phyloP scores from a whole-genome alignment of 2,888 invertebrate species.

The Tetranychus truncatus region DNA sequence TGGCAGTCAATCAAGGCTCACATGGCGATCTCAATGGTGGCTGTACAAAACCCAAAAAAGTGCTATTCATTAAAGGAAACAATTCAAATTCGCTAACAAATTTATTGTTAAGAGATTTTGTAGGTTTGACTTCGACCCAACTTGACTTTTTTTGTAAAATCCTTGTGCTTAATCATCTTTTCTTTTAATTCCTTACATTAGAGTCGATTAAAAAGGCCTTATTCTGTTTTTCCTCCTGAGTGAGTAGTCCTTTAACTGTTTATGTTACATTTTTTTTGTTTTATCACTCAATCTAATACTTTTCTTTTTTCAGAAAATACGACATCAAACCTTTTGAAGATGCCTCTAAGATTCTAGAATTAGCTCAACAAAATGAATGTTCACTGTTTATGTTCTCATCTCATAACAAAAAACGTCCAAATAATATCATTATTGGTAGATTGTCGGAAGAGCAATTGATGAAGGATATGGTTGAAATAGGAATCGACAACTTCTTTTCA shows the following conservation, averaged over 20 bases:
- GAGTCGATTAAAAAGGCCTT: not conserved
- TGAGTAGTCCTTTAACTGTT: not conserved
- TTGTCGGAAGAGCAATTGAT: slow-evolving; percentile 71
- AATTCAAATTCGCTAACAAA: not conserved
- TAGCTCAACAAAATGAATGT: slow-evolving; percentile 55
- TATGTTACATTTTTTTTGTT: not conserved
- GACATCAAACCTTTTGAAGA: slow-evolving; percentile 85
- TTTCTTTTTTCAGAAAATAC: slow-evolving; percentile 44
- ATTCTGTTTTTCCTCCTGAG: not conserved
- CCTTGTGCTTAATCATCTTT: not conserved
- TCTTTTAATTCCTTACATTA: not conserved
- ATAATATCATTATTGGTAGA: slow-evolving; percentile 69
- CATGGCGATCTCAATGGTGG: not conserved
- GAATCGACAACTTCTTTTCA: slow-evolving; percentile 60
- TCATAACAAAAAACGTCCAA: slow-evolving; percentile 82
- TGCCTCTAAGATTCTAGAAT: slow-evolving; percentile 46
- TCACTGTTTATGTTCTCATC: slow-evolving; percentile 75
- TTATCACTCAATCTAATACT: not conserved
- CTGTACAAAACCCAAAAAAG: not conserved
- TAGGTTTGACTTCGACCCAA: not conserved
- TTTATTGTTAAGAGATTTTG: not conserved
- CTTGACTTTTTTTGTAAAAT: not conserved
- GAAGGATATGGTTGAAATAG: slow-evolving; percentile 89
- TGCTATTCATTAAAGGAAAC: not conserved
- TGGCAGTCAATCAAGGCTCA: not conserved